Conservation (phyloP, 2,113 vertebrate genomes). For the Solea solea region DNA sequence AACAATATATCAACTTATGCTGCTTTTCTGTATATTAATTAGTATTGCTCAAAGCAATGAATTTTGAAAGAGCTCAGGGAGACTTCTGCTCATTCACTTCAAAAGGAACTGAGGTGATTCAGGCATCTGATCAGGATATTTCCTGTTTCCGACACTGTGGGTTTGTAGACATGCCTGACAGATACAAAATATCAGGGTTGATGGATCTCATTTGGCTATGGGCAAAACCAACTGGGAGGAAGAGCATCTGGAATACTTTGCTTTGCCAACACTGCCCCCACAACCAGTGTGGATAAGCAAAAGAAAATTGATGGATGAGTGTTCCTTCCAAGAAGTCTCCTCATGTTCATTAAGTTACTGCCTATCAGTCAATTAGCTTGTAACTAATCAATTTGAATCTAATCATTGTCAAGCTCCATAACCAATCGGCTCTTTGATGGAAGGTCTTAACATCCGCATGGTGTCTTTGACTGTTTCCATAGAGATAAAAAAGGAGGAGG, state of each 20-base stretch:
- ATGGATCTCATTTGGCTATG: no score
- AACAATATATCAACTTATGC: neutral
- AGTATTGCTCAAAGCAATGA: no score
- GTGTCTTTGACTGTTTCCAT: slow-evolving; percentile 48
- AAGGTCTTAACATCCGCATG: slow-evolving; percentile 46
- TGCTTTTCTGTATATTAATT: neutral
- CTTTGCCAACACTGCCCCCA: neutral
- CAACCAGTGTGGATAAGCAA: neutral
- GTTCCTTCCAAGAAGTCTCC: slow-evolving; percentile 24
- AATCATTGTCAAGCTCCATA: slow-evolving; percentile 71
- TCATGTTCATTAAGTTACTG: slow-evolving; percentile 50
- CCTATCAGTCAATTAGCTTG: slow-evolving; percentile 70
- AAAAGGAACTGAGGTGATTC: no score
- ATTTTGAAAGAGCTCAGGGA: no score
- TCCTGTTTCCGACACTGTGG: no score
- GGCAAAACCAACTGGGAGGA: neutral
- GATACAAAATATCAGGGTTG: no score
- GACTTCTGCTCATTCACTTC: no score
- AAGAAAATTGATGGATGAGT: neutral
- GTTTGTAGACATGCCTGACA: no score
- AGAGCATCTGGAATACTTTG: neutral
- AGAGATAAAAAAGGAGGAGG: slow-evolving; percentile 55
- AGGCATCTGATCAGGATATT: no score
- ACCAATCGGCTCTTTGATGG: slow-evolving; percentile 66
- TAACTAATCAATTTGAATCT: slow-evolving; percentile 80